Base-by-base conservation (phyloP, 2,113 vertebrate genomes). In the Ranitomeya imitator region DNA sequence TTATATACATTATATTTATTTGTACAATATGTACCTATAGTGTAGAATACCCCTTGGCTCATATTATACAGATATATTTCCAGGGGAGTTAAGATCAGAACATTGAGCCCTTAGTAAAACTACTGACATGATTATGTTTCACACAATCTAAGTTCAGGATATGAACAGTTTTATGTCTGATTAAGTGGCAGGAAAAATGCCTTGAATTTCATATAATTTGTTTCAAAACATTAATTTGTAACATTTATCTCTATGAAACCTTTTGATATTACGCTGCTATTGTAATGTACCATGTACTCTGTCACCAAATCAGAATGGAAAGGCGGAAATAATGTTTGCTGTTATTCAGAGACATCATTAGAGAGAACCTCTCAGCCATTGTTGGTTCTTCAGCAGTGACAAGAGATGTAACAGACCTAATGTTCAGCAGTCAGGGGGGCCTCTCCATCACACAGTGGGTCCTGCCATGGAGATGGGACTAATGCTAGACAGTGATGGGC, bases 321-420 rank as follows among this genome's bases (percentile, higher is more conserved):
- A 6, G 18, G 7, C 4, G 8, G 16, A 2, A 37, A 76, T 76
- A 52, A 76, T 5, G 37, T 18, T 21, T 51, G 7, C 73, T 52
- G 15, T 16, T 18, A 8, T 74, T 16, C 6, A 8, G 13, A 51
- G 37, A 76, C 73, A 52, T 76, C 18, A 76, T 21, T 10, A 52
- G 18, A 21, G 73, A 52, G 51, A 19, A 52, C 16, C 7, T 76
- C 21, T 12, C 73, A 80, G 14, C 9, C n/a, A 37, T 60, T 83
- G 81, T 54, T 84, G 11, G n/a, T 26, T 84, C 21, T 45, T 77
- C 85, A 74, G 73, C 13, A 63, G 12, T 15, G 69, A 85, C 76
- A 19, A 60, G 23, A 45, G 73, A 63, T 60, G 15, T 85, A 60
- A 57, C 60, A 73, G 73, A 21, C 23, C 9, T 37, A 3, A 19